These are phyloP conservation scores for Rotaria sp. DNA, from an alignment of 2,888 invertebrate genomes.

Conservation along the genomic window DNA sequence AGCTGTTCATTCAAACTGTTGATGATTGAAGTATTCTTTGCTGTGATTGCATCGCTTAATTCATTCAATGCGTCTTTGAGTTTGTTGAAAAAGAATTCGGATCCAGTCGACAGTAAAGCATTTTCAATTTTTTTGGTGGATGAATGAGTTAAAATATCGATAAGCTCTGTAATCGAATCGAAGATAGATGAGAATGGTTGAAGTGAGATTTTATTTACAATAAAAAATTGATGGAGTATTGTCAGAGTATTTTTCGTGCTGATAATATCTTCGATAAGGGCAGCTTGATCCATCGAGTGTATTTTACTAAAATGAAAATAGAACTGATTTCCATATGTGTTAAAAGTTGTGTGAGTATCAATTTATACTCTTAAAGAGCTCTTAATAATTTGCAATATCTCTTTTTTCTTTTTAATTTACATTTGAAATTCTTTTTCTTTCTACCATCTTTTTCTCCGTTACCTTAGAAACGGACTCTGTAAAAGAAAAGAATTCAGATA, in stretches of 20 bases:
- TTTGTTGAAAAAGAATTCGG: background rate
- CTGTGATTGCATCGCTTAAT: background rate
- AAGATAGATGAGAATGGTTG: background rate
- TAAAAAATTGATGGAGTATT: background rate
- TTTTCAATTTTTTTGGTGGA: background rate
- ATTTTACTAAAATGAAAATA: too few relatives aligned
- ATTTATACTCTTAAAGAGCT: too few relatives aligned
- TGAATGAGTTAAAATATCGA: background rate
- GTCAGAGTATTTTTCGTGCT: background rate
- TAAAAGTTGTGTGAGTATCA: too few relatives aligned
- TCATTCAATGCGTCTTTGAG: background rate
- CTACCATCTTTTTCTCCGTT: too few relatives aligned
- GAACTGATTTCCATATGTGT: too few relatives aligned
- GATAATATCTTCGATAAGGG: background rate
- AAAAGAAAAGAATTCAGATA: too few relatives aligned
- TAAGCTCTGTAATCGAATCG: background rate
- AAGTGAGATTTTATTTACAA: background rate
- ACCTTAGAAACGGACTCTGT: too few relatives aligned
- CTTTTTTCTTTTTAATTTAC: too few relatives aligned
- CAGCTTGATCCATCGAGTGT: too few relatives aligned
- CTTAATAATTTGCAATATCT: too few relatives aligned
- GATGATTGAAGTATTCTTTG: background rate
- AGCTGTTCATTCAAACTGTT: background rate
- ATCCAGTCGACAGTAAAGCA: background rate
- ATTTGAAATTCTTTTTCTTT: too few relatives aligned